phyloP scores from a whole-genome alignment of 2,113 vertebrate genomes.

The Brachyistius frenatus region DNA sequence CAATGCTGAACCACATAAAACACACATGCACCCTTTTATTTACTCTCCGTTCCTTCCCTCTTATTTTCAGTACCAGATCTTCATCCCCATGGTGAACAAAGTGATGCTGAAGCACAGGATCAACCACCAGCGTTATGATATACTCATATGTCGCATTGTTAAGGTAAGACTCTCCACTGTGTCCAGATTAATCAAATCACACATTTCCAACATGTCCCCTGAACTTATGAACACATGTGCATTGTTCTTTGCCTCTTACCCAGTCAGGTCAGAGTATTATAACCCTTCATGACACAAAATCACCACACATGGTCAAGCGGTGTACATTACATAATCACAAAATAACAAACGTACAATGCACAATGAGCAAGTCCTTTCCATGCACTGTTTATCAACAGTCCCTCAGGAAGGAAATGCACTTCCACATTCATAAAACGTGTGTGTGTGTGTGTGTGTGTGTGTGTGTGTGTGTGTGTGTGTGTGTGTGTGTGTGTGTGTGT shows the following conservation, averaged over 20 bases:
- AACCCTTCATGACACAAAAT: not conserved
- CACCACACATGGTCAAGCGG: slow-evolving; percentile 15
- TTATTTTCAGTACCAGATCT: slow-evolving; percentile 95
- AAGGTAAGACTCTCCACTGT: slow-evolving; percentile 87
- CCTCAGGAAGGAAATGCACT: slow-evolving; percentile 49
- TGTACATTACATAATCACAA: slow-evolving; percentile 27
- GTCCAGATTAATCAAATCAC: not conserved
- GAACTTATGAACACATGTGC: slow-evolving; percentile 6
- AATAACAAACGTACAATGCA: slow-evolving; percentile 19
- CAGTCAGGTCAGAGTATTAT: not conserved
- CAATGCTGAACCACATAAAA: slow-evolving; percentile 49
- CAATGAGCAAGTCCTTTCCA: slow-evolving; percentile 34
- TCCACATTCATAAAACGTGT: slow-evolving; percentile 47
- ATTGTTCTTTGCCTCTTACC: not conserved
- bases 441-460: slow-evolving; percentile 59
- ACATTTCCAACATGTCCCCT: not conserved
- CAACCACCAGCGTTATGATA: slow-evolving; percentile 96
- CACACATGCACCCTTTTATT: slow-evolving; percentile 51
- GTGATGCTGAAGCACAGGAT: slow-evolving; percentile 95
- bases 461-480: slow-evolving; percentile 44
- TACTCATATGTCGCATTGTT: slow-evolving; percentile 97
- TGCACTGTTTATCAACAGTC: slow-evolving; percentile 58
- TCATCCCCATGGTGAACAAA: slow-evolving; percentile 99
- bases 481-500: slow-evolving; percentile 62
- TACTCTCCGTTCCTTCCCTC: slow-evolving; percentile 33